phyloP scores from a whole-genome alignment of 1,140 invertebrate species.

The Sweltsa coloradensis region DNA sequence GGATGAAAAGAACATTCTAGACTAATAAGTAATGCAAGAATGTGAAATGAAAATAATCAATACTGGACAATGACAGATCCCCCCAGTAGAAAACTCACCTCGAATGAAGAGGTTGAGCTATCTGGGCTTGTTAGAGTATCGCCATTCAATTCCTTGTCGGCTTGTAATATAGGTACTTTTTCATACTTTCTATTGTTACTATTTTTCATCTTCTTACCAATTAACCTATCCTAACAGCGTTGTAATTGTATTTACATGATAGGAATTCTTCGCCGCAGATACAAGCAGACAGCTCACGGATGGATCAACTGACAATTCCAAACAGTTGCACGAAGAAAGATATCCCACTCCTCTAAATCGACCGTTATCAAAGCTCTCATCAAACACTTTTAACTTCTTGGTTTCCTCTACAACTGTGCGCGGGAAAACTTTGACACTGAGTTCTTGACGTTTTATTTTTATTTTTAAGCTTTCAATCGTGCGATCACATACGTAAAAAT shows the following conservation, averaged over 20 bases:
- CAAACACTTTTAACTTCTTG: no score
- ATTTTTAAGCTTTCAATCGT: no score
- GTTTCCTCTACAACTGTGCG: no score
- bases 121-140: conserved; percentile 14
- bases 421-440: no score
- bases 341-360: no score
- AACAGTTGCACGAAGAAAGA: no score
- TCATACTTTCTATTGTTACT: conserved; percentile 18
- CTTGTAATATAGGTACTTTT: conserved; percentile 13
- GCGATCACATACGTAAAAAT: no score
- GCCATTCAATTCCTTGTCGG: conserved; percentile 15
- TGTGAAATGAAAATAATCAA: neutral
- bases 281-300: no score
- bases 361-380: no score
- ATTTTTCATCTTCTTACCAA: conserved; percentile 19
- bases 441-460: no score
- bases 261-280: no score
- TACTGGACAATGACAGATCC: conserved; percentile 1
- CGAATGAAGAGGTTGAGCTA: conserved; percentile 11
- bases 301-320: no score
- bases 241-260: neutral
- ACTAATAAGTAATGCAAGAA: conserved; percentile 1
- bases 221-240: neutral
- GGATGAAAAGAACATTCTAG: neutral
- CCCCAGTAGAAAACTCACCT: conserved; percentile 5